These are phyloP conservation scores for Lophius americanus DNA, from an alignment of 2,797 vertebrate species.

Conservation along the genomic window DNA sequence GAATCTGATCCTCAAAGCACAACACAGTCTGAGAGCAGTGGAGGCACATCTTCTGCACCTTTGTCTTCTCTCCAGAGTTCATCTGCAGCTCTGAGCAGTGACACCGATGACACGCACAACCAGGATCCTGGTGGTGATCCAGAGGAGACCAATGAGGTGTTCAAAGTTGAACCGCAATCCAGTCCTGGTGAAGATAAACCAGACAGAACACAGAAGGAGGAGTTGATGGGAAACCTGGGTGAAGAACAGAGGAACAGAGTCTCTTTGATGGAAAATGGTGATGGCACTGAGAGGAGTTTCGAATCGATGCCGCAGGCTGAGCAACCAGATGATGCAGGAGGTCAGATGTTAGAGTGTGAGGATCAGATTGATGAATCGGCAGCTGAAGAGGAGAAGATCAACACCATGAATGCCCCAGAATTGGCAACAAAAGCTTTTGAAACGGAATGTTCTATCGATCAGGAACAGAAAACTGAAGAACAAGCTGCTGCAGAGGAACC, in stretches of 20 bases:
- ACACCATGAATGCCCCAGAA: background rate
- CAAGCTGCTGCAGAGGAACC: background rate
- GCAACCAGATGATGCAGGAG: constrained; percentile 4
- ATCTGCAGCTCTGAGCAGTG: background rate
- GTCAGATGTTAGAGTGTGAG: constrained; percentile 3
- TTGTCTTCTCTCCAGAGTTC: constrained; percentile 5
- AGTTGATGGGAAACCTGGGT: background rate
- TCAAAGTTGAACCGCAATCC: constrained; percentile 8
- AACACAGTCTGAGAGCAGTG: no score
- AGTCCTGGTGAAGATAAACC: background rate
- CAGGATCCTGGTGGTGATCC: background rate
- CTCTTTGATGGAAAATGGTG: background rate
- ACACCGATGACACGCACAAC: background rate
- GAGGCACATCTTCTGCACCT: constrained; percentile 6
- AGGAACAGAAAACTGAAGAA: constrained; percentile 12
- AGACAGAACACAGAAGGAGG: background rate
- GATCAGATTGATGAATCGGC: constrained; percentile 18
- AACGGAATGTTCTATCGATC: background rate
- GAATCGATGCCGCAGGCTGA: constrained; percentile 5
- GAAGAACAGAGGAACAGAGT: background rate
- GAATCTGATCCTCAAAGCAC: constrained; percentile 9
- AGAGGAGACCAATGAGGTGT: constrained; percentile 13
- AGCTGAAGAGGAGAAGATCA: background rate
- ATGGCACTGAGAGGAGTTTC: constrained; percentile 5
- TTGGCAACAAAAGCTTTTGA: constrained; percentile 17